These are phyloP conservation scores for Allygus modestus DNA, from an alignment of 2,888 invertebrate species.

Conservation along the genomic window DNA sequence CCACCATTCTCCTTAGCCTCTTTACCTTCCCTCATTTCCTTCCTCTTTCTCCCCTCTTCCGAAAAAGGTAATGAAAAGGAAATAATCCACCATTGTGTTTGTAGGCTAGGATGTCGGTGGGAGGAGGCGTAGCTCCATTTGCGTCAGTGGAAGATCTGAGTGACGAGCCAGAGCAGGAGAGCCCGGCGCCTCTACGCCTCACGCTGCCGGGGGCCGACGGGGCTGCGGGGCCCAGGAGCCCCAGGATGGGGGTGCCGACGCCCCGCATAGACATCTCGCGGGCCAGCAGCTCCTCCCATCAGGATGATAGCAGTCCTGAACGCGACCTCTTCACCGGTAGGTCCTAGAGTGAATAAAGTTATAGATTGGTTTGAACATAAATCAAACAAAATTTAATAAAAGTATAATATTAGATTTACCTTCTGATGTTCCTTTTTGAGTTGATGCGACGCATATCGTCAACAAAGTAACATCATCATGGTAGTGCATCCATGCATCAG, in stretches of 20 bases:
- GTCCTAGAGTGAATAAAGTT: not conserved
- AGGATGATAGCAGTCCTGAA: slow-evolving; percentile 90
- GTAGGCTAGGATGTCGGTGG: slow-evolving; percentile 32
- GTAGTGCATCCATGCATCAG: too few species aligned
- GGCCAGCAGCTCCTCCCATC: slow-evolving; percentile 92
- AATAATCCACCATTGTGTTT: too few species aligned
- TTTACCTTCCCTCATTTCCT: too few species aligned
- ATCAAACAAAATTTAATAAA: too few species aligned
- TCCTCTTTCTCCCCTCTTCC: too few species aligned
- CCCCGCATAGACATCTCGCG: slow-evolving; percentile 94
- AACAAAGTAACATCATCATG: too few species aligned
- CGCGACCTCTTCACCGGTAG: slow-evolving; percentile 85
- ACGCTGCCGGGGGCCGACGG: slow-evolving; percentile 76
- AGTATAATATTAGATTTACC: too few species aligned
- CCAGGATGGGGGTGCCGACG: slow-evolving; percentile 79
- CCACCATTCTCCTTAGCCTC: too few species aligned
- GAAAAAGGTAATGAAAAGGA: too few species aligned
- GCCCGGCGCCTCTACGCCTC: slow-evolving; percentile 74
- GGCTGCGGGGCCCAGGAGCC: slow-evolving; percentile 71
- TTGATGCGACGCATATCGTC: too few species aligned
- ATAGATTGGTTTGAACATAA: too few species aligned
- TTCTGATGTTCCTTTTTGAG: too few species aligned
- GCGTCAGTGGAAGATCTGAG: slow-evolving; percentile 95
- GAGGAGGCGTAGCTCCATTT: slow-evolving; percentile 90
- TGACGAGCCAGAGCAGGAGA: slow-evolving; percentile 82